Evolutionary conservation across 2,888 invertebrate species (phyloP).

Genomic region (Synanthedon myopaeformis): DNA sequence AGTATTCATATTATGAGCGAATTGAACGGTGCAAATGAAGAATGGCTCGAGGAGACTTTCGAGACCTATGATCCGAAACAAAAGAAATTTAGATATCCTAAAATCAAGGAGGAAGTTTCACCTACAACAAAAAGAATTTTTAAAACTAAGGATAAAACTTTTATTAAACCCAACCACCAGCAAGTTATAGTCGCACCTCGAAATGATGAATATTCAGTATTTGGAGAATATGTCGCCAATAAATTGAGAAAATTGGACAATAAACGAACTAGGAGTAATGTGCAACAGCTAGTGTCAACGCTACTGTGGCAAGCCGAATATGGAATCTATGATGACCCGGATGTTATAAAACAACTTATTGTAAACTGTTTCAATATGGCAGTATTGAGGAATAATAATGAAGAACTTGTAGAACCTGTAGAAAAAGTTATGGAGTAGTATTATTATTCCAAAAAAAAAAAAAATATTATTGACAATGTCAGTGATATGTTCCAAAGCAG

Average conservation of each 20-base stretch:
- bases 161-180: background rate
- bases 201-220: constrained; percentile 51
- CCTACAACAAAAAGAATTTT: constrained; percentile 11
- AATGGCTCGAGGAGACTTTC: constrained; percentile 52
- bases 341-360: constrained; percentile 45
- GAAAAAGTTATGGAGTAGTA: too few species aligned
- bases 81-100: constrained; percentile 35
- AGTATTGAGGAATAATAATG: background rate
- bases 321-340: constrained; percentile 50
- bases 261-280: constrained; percentile 41
- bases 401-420: background rate
- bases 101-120: constrained; percentile 49
- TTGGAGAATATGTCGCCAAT: constrained; percentile 58
- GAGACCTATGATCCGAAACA: constrained; percentile 37
- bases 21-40: constrained; percentile 48
- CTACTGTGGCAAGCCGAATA: constrained; percentile 61
- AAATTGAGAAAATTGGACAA: constrained; percentile 48
- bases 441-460: too few species aligned
- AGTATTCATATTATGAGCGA: constrained; percentile 37
- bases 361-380: constrained; percentile 10
- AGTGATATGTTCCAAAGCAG: too few species aligned
- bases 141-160: background rate
- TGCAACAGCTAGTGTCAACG: constrained; percentile 57
- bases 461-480: too few species aligned
- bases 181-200: constrained; percentile 5